A percentile compares a stretch with the other conserved stretches of the same genome.
phyloP scores from a whole-genome alignment of 1,140 invertebrate genomes.

The Eueides isabella region DNA sequence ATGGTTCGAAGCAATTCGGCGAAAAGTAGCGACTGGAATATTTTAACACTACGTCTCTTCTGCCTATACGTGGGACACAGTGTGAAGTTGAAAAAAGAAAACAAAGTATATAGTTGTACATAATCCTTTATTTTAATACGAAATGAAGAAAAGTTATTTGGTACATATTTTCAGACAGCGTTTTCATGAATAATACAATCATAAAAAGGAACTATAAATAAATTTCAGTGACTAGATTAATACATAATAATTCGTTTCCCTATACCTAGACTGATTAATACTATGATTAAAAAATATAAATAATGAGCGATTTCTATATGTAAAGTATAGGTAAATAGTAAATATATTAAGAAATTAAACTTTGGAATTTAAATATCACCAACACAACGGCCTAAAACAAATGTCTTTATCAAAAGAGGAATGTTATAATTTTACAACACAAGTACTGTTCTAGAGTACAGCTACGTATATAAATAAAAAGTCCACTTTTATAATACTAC shows the following conservation, averaged over 20 bases:
- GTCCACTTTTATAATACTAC: not conserved
- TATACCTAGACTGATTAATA: conserved; percentile 9
- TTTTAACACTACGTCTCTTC: too few species aligned
- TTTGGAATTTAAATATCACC: conserved; percentile 29
- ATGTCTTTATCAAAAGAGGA: conserved; percentile 9
- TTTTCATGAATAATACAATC: conserved; percentile 16
- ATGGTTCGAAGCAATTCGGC: too few species aligned
- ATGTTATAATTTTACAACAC: not conserved
- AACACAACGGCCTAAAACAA: not conserved
- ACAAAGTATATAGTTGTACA: not conserved
- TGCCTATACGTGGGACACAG: too few species aligned
- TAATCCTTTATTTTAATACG: conserved; percentile 4
- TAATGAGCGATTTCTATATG: conserved; percentile 15
- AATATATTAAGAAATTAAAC: conserved; percentile 17
- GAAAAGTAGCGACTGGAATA: too few species aligned
- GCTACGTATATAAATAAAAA: not conserved
- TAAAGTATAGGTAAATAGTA: conserved; percentile 3
- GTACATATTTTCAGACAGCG: conserved; percentile 18
- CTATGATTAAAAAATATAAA: conserved; percentile 16
- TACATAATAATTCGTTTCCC: conserved; percentile 16
- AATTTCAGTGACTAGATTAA: conserved; percentile 24
- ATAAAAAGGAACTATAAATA: conserved; percentile 26
- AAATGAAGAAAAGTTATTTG: conserved; percentile 7
- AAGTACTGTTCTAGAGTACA: not conserved
- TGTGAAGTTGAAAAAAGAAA: too few species aligned